Base-by-base conservation (phyloP, 92 coral and sea anemone genomes). In the Actinernus sp. region DNA sequence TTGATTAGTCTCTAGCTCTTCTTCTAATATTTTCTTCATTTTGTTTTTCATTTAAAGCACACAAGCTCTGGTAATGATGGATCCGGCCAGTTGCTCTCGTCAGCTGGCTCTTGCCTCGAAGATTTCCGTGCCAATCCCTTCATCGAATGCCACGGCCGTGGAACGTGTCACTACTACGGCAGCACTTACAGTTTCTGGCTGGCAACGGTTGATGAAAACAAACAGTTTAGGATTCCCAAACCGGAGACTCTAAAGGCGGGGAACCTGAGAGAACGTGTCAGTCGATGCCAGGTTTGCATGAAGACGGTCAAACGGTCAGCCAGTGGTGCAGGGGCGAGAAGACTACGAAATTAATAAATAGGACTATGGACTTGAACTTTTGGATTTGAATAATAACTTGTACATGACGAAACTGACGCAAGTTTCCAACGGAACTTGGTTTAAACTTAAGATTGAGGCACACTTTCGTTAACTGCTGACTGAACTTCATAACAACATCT, bases 81-180 rank as follows among this genome's bases (percentile, higher is more conserved):
- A 23, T 79, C 85, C 40, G 99, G 99, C 41, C 99, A 95, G 62
- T 71, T 84, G 37, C 88, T 95, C 26, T 83, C 97, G 28, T 95
- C 99, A 12, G 91, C 99, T 21, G 99, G 99, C 39, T 95, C 99
- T 30, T 95, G 99, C 59, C 74, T 95, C 46, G 77, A 59, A 48
- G 78, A 57, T 16, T 95, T 91, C 97, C 87, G 99, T 31, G 81
- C 93, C 43, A 74, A 92, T 77, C 99, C 99, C 24, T 95, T 95
- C 83, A 92, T 95, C 32, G 99, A 95, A 56, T 95, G 99, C 66
- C 97, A 94, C 61, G 98, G 98, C 52, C 92, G 97, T 20, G 98
- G 98, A 20, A 94, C 98, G 11, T 94, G 98, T 29, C 97, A 91
- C 38, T 94, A 87, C 68, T 91, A 78, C 67, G 98, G 93, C 28